A percentile compares a stretch with the other conserved stretches of the same genome.
These are phyloP conservation scores for Ceyx melanurus DNA, from an alignment of 2,113 vertebrate species.

Conservation along the genomic window DNA sequence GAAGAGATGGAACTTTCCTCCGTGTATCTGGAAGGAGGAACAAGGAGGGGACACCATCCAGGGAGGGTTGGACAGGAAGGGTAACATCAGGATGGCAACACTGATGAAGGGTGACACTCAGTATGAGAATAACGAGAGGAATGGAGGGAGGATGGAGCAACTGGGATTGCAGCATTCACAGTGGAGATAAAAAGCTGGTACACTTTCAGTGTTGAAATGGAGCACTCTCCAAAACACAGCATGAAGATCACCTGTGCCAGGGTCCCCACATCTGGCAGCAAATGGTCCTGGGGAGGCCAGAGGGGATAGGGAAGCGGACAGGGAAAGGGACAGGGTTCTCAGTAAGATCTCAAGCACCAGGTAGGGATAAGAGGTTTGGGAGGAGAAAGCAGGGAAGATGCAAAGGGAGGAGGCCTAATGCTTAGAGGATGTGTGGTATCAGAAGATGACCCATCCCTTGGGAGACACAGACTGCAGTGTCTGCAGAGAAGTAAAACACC, in stretches of 20 bases:
- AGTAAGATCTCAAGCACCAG: not conserved
- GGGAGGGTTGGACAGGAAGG: not conserved
- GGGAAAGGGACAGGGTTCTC: not conserved
- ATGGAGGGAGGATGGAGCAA: not conserved
- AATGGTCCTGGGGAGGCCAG: not conserved
- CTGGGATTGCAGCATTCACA: not conserved
- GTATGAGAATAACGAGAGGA: not conserved
- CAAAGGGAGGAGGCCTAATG: not conserved
- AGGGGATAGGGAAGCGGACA: not conserved
- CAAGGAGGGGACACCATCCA: not conserved
- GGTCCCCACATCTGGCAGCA: not conserved
- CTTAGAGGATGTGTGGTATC: fast-evolving
- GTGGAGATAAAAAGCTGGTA: not conserved
- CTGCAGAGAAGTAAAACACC: not conserved
- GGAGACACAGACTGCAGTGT: not conserved
- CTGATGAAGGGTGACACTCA: not conserved
- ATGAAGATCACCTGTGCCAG: fast-evolving
- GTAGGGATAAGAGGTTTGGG: not conserved
- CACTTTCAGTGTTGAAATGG: not conserved
- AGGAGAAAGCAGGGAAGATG: not conserved
- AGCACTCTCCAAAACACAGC: not conserved
- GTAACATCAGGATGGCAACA: not conserved
- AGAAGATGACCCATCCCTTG: not conserved
- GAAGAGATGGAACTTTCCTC: not conserved
- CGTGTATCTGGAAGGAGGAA: not conserved